These are phyloP conservation scores for Eurystomus gularis DNA, from an alignment of 2,113 vertebrate genomes.

Conservation along the genomic window DNA sequence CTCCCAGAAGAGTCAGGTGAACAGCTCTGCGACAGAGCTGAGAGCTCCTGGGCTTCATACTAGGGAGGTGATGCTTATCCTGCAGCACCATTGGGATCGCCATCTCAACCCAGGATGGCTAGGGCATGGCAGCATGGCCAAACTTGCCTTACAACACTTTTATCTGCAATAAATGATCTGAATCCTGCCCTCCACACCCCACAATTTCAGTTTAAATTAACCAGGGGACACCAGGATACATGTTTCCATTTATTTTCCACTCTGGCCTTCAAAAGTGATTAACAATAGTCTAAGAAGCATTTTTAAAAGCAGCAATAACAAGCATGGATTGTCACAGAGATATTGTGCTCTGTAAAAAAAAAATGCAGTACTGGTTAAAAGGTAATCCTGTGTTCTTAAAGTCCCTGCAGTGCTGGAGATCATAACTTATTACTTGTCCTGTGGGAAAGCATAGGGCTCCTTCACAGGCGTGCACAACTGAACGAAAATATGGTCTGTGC, in stretches of 20 bases:
- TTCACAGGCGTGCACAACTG: not conserved
- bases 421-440: not conserved
- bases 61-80: too few species aligned
- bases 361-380: not conserved
- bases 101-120: rapidly evolving
- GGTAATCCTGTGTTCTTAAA: not conserved
- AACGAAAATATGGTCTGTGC: not conserved
- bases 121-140: rapidly evolving
- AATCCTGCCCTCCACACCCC: not conserved
- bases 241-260: not conserved
- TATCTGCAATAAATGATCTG: not conserved
- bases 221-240: not conserved
- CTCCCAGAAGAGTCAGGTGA: not conserved
- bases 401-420: not conserved
- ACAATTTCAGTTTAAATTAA: not conserved
- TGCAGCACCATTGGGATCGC: not conserved
- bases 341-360: not conserved
- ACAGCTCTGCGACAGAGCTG: not conserved
- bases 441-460: not conserved
- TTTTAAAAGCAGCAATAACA: not conserved
- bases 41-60: not conserved
- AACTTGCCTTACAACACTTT: rapidly evolving
- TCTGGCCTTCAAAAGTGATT: not conserved
- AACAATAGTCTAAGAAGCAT: not conserved
- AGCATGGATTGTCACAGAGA: not conserved